Evolutionary conservation across 1,140 invertebrate genomes (phyloP).

Genomic region (Caenorhabditis tropicalis): DNA sequence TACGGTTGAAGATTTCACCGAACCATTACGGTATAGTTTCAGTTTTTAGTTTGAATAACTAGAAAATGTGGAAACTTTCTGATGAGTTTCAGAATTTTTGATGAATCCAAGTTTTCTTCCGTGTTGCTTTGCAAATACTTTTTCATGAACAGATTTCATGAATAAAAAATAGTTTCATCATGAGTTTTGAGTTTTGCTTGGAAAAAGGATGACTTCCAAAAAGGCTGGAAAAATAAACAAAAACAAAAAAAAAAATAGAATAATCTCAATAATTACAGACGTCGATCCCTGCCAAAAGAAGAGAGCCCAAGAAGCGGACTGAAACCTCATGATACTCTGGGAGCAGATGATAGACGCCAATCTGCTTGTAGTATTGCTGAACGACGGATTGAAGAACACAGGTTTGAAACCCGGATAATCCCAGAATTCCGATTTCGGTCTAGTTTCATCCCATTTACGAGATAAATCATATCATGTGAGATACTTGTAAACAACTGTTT

Average conservation of each 20-base stretch:
- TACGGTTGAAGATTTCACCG: slow-evolving; percentile 15
- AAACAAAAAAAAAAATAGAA: background rate
- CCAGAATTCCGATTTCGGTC: background rate
- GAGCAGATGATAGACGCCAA: slow-evolving; percentile 11
- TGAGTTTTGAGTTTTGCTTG: no score
- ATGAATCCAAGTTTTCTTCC: no score
- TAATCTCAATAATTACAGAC: background rate
- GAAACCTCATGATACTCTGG: background rate
- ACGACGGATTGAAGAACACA: slow-evolving; percentile 19
- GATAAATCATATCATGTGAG: no score
- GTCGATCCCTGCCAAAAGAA: background rate
- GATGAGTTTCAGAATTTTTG: background rate
- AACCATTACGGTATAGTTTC: background rate
- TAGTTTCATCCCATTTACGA: background rate
- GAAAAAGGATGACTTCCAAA: no score
- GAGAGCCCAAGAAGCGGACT: slow-evolving; percentile 15
- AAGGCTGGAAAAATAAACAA: no score
- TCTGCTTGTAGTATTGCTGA: slow-evolving; percentile 28
- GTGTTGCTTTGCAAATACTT: no score
- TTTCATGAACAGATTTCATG: no score
- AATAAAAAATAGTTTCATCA: no score
- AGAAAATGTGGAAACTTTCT: background rate
- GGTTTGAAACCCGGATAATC: background rate
- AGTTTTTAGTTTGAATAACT: no score
- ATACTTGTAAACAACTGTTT: no score